Evolutionary conservation across 2,888 invertebrate species (phyloP), one percentile per base, ranked within the genome.

Genomic region (Apamea anceps): DNA sequence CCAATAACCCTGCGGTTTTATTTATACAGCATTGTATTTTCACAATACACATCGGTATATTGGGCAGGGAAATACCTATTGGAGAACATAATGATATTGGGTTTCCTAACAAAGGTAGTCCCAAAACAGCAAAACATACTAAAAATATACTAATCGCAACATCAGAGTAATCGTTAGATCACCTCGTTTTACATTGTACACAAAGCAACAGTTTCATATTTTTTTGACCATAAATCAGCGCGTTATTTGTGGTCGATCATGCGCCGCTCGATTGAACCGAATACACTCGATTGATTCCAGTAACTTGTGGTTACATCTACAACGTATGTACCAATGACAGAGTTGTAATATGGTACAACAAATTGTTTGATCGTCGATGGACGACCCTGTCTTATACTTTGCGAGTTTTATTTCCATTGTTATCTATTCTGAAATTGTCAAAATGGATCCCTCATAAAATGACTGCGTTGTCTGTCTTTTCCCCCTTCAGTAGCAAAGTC

Each of bases 181-280:
- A 32, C 21, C 12, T 65, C n/a, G n/a, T 45, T 15, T 60, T 77
- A 25, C 25, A 10, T n/a, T 42, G n/a, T 21, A 37, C 12, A 37
- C 51, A 54, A 54, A 62, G 18, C 57, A 78, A 79, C 37, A 62
- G 18, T 13, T 37, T 57, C 6, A 21, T 15, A 68, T 48, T 12
- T 13, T 62, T 67, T 72, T 13, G 66, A 79, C 75, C 80, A 84
- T 75, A 87, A 87, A 73, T 70, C 48, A 45, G 54, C 13, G 18
- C 2, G 4, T 32, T 62, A 51, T 67, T 57, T 71, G 71, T 63
- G 73, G 80, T 73, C 70, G 75, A 57, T 28, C 48, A 57, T 37
- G 72, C 32, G 72, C 32, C 72, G 60, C 15, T n/a, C 72, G n/a
- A 72, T 75, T 72, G 75, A 54, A 8, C 54, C 7, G 48, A 18